Evolutionary conservation across 2,113 vertebrate genomes (phyloP), one percentile per base, ranked within the genome.

Genomic region (Pomatorhinus ruficollis): DNA sequence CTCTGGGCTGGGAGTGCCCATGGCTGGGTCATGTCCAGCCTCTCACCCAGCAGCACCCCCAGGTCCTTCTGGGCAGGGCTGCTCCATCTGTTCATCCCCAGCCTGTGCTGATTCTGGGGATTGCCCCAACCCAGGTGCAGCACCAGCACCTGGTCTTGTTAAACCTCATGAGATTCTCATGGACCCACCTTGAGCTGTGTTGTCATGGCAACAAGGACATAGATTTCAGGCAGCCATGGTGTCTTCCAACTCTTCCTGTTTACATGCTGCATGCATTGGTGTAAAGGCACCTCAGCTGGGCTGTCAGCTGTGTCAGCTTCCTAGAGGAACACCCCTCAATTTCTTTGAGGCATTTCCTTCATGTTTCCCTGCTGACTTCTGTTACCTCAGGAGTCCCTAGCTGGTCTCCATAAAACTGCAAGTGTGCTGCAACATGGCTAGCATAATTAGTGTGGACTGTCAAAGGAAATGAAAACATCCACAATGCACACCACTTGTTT

Each of bases 401-500:
- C 52, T 37, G 52, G 22, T 44, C 44, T 81, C 37, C 9, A 9
- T 39, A 33, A 45, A 72, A 39, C 44, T 74, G 60, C 44, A 66
- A 39, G 37, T 14, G 52, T 65, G 50, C 37, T 72, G 22, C 50
- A 57, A 17, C 3, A 0, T 74, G 37, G 52, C 15, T 23, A 37
- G 37, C 27, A 80, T 40, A 90, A 47, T 86, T 94, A 92, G 83
- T 81, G 79, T 77, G 69, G 96, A 92, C 69, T 86, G 57, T 81
- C 69, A 92, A 60, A 80, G 92, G 93, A 97, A 93, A 91, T 70
- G 23, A 93, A 95, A 94, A 61, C 23, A 45, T 60, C 75, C 37
- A 42, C 23, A 74, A 31, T 78, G 61, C 76, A 84, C 54, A 57
- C 56, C 40, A 69, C 56, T 65, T 71, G 35, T 90, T 95, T 91